phyloP scores from a whole-genome alignment of 2,888 invertebrate species.

The Mesorhabditis spiculigera region DNA sequence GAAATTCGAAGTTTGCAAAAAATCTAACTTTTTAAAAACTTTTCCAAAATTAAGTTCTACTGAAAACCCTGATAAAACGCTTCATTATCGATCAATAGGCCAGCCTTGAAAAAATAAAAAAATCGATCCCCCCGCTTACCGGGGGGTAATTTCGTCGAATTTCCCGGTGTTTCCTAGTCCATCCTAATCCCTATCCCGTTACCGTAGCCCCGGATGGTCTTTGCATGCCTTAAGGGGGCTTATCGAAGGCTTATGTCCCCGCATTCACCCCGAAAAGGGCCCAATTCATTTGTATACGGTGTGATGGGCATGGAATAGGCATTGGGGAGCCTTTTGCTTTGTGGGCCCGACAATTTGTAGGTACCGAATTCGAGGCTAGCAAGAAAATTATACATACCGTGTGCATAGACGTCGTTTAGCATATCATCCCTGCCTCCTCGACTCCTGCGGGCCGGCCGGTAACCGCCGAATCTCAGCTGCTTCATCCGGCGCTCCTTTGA shows the following conservation, averaged over 20 bases:
- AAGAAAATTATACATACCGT: conserved; percentile 11
- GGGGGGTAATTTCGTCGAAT: too few relatives aligned
- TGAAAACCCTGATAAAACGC: too few relatives aligned
- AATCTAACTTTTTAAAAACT: not conserved
- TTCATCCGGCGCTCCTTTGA: conserved; percentile 95
- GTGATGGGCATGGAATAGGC: conserved; percentile 61
- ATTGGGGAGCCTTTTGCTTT: too few relatives aligned
- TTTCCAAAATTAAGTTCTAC: too few relatives aligned
- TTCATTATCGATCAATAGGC: too few relatives aligned
- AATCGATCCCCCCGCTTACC: too few relatives aligned
- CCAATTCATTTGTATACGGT: conserved; percentile 4
- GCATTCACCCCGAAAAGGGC: not conserved
- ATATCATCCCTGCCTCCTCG: conserved; percentile 36
- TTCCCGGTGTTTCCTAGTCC: not conserved
- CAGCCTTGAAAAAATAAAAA: too few relatives aligned
- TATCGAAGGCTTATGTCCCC: not conserved
- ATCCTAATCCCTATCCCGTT: not conserved
- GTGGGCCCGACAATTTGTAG: too few relatives aligned
- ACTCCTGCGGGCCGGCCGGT: conserved; percentile 41
- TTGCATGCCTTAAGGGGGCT: conserved; percentile 2
- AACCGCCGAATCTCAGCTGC: conserved; percentile 72
- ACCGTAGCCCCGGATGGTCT: not conserved
- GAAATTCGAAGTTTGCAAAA: conserved; percentile 1
- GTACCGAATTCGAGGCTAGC: too few relatives aligned
- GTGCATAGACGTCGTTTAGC: conserved; percentile 31